Percentiles rank a stretch among this genome's conserved stretches.
phyloP scores from a whole-genome alignment of 2,888 invertebrate genomes.

The Calameuta pallipes region DNA sequence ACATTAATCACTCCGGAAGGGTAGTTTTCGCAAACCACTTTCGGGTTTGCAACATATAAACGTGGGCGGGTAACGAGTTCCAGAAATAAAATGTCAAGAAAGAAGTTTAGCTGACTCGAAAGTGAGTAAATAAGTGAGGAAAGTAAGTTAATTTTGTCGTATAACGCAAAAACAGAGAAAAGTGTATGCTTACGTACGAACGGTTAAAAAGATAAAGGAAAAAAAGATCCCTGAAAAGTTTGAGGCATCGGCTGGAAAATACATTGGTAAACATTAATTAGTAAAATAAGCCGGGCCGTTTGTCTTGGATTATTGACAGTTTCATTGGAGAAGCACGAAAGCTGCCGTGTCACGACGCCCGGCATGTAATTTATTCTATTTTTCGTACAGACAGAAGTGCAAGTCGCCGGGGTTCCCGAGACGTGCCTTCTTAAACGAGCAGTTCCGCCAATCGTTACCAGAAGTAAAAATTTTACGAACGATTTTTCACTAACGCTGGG shows the following conservation, averaged over 20 bases:
- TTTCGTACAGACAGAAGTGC: not conserved
- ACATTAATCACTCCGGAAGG: not conserved
- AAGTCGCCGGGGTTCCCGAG: not conserved
- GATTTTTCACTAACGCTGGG: not conserved
- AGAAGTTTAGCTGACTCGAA: not conserved
- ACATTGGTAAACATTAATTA: slow-evolving; percentile 42
- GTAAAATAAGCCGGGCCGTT: slow-evolving; percentile 38
- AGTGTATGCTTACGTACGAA: too few relatives aligned
- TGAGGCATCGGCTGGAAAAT: not conserved
- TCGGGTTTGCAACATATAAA: not conserved
- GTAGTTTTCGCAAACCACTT: not conserved
- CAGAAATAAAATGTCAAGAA: not conserved
- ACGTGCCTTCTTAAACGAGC: not conserved
- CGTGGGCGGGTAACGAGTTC: not conserved
- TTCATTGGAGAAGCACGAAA: slow-evolving; percentile 18
- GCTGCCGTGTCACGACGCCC: not conserved
- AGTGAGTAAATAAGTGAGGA: not conserved
- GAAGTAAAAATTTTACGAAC: not conserved
- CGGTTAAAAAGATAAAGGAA: not conserved
- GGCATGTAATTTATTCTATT: not conserved
- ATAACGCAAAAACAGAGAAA: not conserved
- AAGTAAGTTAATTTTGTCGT: not conserved
- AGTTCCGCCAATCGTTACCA: not conserved
- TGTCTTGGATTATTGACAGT: slow-evolving; percentile 41
- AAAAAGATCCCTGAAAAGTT: not conserved